Evolutionary conservation across 2,113 vertebrate genomes (phyloP).

Genomic region (Pelmatolapia mariae): DNA sequence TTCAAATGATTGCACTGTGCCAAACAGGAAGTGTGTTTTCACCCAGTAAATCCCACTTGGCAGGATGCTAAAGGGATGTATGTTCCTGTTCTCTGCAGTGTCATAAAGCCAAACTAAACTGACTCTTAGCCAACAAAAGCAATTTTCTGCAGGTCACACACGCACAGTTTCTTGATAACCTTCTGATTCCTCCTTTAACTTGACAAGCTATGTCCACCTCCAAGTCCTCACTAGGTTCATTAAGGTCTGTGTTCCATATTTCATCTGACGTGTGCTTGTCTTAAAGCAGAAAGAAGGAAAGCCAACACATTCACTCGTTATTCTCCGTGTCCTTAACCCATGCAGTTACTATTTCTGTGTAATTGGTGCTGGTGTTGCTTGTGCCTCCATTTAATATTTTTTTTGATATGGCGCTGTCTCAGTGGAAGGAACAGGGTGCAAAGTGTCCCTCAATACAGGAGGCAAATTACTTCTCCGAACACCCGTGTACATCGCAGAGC

Average conservation of each 20-base stretch:
- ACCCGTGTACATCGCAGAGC: slow-evolving; percentile 30
- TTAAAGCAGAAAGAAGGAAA: not conserved
- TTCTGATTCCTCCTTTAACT: slow-evolving; percentile 9
- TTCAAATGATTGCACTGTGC: not conserved
- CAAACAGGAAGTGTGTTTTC: slow-evolving; percentile 18
- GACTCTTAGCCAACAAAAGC: slow-evolving; percentile 10
- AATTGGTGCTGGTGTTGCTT: slow-evolving; percentile 57
- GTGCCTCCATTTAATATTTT: slow-evolving; percentile 41
- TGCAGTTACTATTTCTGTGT: slow-evolving; percentile 32
- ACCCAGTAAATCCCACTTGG: not conserved
- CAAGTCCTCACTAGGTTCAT: slow-evolving; percentile 31
- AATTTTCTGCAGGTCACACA: not conserved
- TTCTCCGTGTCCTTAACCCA: slow-evolving; percentile 28
- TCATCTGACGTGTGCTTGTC: not conserved
- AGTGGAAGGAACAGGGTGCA: slow-evolving; percentile 44
- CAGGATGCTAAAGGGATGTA: not conserved
- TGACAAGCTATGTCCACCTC: slow-evolving; percentile 10
- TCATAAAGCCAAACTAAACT: slow-evolving; percentile 11
- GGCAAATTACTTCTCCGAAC: slow-evolving; percentile 67
- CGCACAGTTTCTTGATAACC: not conserved
- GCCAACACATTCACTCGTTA: slow-evolving; percentile 30
- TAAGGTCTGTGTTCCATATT: slow-evolving; percentile 24
- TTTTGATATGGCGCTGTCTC: slow-evolving; percentile 36
- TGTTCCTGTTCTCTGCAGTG: not conserved
- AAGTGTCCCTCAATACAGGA: slow-evolving; percentile 51